phyloP scores from a whole-genome alignment of 2,797 vertebrate genomes.

The Allobates femoralis region DNA sequence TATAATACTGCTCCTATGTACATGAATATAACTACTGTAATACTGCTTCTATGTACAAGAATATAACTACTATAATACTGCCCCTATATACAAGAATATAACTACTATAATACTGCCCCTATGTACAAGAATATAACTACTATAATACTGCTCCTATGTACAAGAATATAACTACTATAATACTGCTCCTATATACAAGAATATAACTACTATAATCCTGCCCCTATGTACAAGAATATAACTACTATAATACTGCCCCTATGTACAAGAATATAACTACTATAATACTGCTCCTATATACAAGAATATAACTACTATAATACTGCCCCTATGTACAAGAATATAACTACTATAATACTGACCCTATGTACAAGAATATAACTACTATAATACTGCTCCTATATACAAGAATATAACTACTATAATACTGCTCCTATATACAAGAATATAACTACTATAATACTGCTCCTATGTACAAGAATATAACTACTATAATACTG shows the following conservation, averaged over 20 bases:
- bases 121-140: too few relatives aligned
- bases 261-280: too few relatives aligned
- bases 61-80: not conserved
- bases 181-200: constrained; percentile 1
- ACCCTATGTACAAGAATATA: not conserved
- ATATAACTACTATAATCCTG: constrained; percentile 8
- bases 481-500: too few relatives aligned
- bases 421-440: too few relatives aligned
- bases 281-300: not conserved
- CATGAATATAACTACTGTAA: not conserved
- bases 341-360: too few relatives aligned
- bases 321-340: too few relatives aligned
- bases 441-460: too few relatives aligned
- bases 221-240: too few relatives aligned
- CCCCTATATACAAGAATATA: constrained; percentile 12
- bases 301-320: not conserved
- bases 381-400: constrained; percentile 15
- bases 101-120: not conserved
- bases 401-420: too few relatives aligned
- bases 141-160: not conserved
- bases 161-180: constrained; percentile 20
- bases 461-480: too few relatives aligned
- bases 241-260: too few relatives aligned
- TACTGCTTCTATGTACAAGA: not conserved
- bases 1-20: not conserved